Conservation (phyloP, 2,113 vertebrate genomes). For the Apodemus sylvaticus region DNA sequence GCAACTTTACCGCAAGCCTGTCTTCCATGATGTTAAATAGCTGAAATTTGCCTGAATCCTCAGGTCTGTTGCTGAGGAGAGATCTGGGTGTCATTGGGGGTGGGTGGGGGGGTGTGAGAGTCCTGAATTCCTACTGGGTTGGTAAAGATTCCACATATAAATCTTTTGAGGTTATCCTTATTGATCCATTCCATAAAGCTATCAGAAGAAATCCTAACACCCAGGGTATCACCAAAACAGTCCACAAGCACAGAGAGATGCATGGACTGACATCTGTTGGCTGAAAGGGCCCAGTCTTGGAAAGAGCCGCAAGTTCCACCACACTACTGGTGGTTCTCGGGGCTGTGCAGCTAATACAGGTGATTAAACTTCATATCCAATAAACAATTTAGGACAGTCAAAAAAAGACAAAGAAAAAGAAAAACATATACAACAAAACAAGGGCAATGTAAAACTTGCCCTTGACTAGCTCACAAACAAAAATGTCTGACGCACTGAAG, state of each 20-base stretch:
- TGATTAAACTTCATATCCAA: too few species aligned
- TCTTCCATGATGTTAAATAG: slow-evolving; percentile 91
- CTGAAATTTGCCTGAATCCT: too few species aligned
- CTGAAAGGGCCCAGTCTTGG: slow-evolving; percentile 97
- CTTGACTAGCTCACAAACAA: not conserved
- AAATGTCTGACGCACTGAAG: not conserved
- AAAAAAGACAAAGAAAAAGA: too few species aligned
- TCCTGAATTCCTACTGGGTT: slow-evolving; percentile 87
- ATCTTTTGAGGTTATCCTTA: too few species aligned
- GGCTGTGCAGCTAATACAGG: too few species aligned
- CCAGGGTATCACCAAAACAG: slow-evolving; percentile 96
- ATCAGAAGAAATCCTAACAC: slow-evolving; percentile 95
- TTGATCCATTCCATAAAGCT: slow-evolving; percentile 93
- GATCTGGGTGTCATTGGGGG: too few species aligned
- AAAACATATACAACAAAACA: not conserved
- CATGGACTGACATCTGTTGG: slow-evolving; percentile 96
- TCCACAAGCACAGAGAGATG: slow-evolving; percentile 99
- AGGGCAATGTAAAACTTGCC: not conserved
- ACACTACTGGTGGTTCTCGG: slow-evolving; percentile 95
- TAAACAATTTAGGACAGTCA: too few species aligned
- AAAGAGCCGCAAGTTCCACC: slow-evolving; percentile 98
- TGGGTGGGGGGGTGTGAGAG: too few species aligned
- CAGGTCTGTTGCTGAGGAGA: too few species aligned
- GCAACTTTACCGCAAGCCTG: slow-evolving; percentile 96
- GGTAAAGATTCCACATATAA: too few species aligned